Evolutionary conservation across 1,140 invertebrate genomes (phyloP).

Genomic region (Cotesia vestalis): DNA sequence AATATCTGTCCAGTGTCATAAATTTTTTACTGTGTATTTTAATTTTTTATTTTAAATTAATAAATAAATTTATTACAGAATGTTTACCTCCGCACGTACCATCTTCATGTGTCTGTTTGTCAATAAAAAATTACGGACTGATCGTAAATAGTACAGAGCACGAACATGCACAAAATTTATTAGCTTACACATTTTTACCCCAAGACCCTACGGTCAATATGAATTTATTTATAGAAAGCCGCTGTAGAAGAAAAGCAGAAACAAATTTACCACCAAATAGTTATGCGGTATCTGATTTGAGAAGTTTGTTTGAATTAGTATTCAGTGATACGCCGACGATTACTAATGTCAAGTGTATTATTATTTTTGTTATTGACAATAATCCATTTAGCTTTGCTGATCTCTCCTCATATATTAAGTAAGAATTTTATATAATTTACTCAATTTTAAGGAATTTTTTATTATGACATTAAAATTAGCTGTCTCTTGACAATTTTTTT

Average conservation of each 20-base stretch:
- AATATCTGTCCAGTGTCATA: no score
- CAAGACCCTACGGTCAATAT: constrained; percentile 40
- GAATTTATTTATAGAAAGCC: constrained; percentile 2
- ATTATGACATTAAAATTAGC: no score
- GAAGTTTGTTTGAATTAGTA: no score
- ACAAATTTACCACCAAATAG: neutral
- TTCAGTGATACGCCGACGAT: no score
- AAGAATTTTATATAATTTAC: constrained; percentile 1
- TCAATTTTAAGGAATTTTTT: no score
- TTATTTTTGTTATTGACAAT: no score
- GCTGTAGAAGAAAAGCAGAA: neutral
- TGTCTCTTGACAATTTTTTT: no score
- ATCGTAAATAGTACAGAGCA: constrained; percentile 41
- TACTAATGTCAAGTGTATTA: no score
- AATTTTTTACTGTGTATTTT: no score
- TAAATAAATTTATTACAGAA: constrained; percentile 31
- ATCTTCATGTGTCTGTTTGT: constrained; percentile 42
- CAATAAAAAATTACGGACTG: constrained; percentile 36
- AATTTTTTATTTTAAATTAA: no score
- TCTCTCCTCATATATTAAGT: neutral
- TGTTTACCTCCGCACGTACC: constrained; percentile 44
- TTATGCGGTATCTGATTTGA: neutral
- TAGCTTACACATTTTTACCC: constrained; percentile 50
- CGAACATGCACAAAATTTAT: neutral
- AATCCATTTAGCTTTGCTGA: no score